These are phyloP conservation scores for Drosophila acutilabella DNA, from an alignment of 2,888 invertebrate genomes.

Conservation along the genomic window DNA sequence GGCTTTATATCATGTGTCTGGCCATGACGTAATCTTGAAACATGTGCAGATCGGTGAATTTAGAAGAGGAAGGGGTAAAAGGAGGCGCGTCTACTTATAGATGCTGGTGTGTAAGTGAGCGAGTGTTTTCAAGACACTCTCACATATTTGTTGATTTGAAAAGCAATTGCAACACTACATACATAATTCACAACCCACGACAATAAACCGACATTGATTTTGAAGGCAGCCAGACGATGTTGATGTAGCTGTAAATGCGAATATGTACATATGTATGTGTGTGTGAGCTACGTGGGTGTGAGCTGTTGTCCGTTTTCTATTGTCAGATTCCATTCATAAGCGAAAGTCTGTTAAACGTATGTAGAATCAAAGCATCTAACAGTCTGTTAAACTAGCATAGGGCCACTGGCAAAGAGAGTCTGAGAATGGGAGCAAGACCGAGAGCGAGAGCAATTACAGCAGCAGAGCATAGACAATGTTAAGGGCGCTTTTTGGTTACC, in stretches of 20 bases:
- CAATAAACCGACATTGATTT: conserved; percentile 74
- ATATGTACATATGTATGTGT: not conserved
- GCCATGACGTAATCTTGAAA: conserved; percentile 68
- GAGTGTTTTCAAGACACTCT: conserved; percentile 19
- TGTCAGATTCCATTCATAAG: conserved; percentile 48
- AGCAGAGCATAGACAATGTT: conserved; percentile 50
- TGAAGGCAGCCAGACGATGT: conserved; percentile 60
- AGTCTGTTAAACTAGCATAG: conserved; percentile 34
- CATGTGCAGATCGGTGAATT: conserved; percentile 32
- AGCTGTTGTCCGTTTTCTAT: conserved; percentile 40
- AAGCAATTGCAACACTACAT: conserved; percentile 30
- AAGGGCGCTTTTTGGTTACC: conserved; percentile 46
- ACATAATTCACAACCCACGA: conserved; percentile 51
- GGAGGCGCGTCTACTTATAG: conserved; percentile 53
- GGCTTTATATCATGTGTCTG: conserved; percentile 64
- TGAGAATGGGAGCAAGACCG: conserved; percentile 19
- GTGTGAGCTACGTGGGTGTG: conserved; percentile 26
- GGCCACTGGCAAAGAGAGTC: conserved; percentile 13
- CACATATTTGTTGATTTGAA: conserved; percentile 45
- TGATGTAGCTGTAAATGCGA: conserved; percentile 9
- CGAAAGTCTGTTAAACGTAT: conserved; percentile 51
- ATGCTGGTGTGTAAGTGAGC: not conserved
- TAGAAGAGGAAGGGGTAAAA: conserved; percentile 1
- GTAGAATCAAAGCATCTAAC: conserved; percentile 11
- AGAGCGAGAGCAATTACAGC: conserved; percentile 2